These are phyloP conservation scores for Heterodera schachtii DNA, from an alignment of 1,140 invertebrate species.

Conservation along the genomic window DNA sequence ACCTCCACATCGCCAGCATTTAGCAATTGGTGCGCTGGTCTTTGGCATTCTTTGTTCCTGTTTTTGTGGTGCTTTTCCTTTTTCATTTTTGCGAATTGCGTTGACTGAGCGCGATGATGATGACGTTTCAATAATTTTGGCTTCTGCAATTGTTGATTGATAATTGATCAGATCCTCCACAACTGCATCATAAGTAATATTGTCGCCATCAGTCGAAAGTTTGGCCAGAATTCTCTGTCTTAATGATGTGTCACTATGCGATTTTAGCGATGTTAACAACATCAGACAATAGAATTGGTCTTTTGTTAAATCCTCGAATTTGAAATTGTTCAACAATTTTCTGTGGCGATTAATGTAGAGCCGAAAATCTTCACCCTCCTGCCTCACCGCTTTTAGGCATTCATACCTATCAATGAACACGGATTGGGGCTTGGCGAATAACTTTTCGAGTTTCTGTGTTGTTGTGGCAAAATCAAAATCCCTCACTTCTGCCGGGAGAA, in stretches of 20 bases:
- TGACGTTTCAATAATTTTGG: background rate
- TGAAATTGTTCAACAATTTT: background rate
- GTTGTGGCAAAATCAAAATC: background rate
- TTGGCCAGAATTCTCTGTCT: background rate
- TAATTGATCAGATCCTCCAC: background rate
- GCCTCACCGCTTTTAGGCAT: background rate
- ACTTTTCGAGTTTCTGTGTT: background rate
- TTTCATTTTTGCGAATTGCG: background rate
- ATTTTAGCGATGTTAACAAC: background rate
- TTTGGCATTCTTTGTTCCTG: background rate
- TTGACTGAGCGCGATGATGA: background rate
- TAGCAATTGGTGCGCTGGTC: background rate
- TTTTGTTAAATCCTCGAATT: background rate
- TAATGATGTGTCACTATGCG: background rate
- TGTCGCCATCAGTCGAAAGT: background rate
- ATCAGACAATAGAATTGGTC: background rate
- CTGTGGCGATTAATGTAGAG: background rate
- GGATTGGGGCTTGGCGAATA: background rate
- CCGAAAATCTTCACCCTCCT: background rate
- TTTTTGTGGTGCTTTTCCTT: background rate
- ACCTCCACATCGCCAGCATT: conserved; percentile 9
- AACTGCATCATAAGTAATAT: background rate
- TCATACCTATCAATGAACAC: background rate
- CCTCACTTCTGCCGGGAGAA: background rate
- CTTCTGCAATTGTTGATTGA: background rate